Conservation (phyloP, 2,888 invertebrate species). For the Calameuta pallipes region DNA sequence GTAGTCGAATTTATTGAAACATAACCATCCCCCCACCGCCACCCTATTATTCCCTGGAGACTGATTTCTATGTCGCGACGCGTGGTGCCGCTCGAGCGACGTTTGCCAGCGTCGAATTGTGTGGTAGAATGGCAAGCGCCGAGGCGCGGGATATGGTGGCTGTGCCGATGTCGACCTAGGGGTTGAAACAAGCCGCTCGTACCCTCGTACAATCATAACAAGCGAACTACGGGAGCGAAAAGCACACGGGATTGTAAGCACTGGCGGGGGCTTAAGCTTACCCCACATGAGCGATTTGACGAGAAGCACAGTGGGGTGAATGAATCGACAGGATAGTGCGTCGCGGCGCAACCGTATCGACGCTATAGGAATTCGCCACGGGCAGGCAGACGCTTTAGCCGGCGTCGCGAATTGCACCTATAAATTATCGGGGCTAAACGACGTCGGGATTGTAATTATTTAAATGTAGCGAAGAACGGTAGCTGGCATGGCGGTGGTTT, state of each 20-base stretch:
- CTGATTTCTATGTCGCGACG: conserved; percentile 29
- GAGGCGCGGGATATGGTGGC: neutral
- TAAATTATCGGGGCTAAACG: conserved; percentile 62
- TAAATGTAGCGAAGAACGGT: conserved; percentile 51
- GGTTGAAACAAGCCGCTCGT: conserved; percentile 33
- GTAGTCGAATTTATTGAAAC: conserved; percentile 37
- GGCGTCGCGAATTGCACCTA: conserved; percentile 57
- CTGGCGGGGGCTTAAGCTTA: neutral
- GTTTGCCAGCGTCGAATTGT: conserved; percentile 1
- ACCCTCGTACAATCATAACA: conserved; percentile 45
- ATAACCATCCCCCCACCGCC: conserved; percentile 19
- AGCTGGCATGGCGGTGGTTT: neutral
- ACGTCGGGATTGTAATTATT: conserved; percentile 63
- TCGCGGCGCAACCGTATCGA: neutral
- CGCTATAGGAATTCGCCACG: conserved; percentile 29
- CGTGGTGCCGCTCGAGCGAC: conserved; percentile 4
- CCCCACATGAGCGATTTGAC: neutral
- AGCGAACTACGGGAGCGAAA: conserved; percentile 35
- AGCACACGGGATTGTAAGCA: conserved; percentile 23
- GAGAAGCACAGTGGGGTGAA: neutral
- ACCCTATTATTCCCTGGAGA: conserved; percentile 30
- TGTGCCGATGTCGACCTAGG: conserved; percentile 18
- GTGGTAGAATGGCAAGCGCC: conserved; percentile 3
- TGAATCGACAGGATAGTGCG: neutral
- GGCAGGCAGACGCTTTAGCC: conserved; percentile 36